phyloP scores from a whole-genome alignment of 2,888 invertebrate genomes.

The Acanthosepion esculentum region DNA sequence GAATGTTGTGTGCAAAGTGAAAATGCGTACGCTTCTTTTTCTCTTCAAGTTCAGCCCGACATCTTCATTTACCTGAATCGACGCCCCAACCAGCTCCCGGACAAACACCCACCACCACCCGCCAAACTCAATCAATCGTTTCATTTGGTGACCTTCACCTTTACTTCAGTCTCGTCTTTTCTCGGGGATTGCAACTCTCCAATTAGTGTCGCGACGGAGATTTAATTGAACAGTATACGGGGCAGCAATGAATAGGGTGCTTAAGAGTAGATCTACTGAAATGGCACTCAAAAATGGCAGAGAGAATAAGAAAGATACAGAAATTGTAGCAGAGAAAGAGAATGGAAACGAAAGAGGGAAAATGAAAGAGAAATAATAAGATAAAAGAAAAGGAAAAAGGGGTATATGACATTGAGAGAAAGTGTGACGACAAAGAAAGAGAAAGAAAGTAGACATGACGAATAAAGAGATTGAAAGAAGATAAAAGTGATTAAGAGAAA shows the following conservation, averaged over 20 bases:
- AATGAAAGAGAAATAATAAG: too few relatives aligned
- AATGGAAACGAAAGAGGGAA: too few relatives aligned
- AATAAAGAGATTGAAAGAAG: too few relatives aligned
- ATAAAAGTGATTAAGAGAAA: too few relatives aligned
- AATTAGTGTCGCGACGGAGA: not conserved
- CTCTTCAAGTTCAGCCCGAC: not conserved
- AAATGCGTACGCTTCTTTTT: not conserved
- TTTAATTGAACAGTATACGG: not conserved
- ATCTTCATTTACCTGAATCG: not conserved
- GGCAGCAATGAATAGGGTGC: not conserved
- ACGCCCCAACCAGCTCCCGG: not conserved
- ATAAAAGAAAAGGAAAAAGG: too few relatives aligned
- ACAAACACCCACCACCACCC: too few relatives aligned
- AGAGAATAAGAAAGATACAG: not conserved
- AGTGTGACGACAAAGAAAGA: too few relatives aligned
- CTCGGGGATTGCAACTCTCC: not conserved
- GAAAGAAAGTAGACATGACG: too few relatives aligned
- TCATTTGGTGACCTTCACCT: constrained; percentile 17
- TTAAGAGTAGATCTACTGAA: not conserved
- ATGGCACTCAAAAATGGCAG: not conserved
- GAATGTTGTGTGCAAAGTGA: not conserved
- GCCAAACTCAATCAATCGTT: not conserved
- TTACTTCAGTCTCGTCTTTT: not conserved
- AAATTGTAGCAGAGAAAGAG: too few relatives aligned
- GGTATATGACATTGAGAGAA: too few relatives aligned